phyloP scores from a whole-genome alignment of 2,888 invertebrate genomes.

The Scaptomyza caliginosa region DNA sequence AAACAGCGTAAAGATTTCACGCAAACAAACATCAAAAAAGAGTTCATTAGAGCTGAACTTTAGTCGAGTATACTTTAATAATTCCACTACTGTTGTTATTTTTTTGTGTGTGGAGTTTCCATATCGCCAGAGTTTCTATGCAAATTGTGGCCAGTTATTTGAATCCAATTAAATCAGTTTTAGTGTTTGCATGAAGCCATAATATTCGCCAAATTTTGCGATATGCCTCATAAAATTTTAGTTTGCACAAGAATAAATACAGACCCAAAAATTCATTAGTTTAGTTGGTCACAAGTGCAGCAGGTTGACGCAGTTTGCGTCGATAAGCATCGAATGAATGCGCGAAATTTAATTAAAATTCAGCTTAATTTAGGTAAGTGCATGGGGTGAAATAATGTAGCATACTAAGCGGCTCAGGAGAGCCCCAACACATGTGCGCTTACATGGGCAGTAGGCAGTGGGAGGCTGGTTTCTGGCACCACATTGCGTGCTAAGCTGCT shows the following conservation, averaged over 20 bases:
- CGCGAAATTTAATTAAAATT: slow-evolving; percentile 66
- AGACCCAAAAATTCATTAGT: slow-evolving; percentile 16
- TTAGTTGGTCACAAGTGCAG: slow-evolving; percentile 4
- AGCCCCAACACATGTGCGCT: slow-evolving; percentile 7
- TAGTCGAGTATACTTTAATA: no score
- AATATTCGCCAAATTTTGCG: neutral
- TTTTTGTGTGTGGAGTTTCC: neutral
- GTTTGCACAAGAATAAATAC: neutral
- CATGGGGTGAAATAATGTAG: slow-evolving; percentile 42
- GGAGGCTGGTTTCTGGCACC: slow-evolving; percentile 2
- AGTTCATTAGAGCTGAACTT: neutral
- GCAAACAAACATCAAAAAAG: neutral
- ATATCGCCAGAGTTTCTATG: no score
- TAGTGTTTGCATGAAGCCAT: neutral
- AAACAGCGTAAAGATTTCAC: neutral
- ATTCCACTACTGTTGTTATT: neutral
- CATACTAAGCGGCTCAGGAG: slow-evolving; percentile 10
- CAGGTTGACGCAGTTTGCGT: neutral
- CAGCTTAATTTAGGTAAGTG: slow-evolving; percentile 59
- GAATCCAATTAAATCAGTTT: neutral
- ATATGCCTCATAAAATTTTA: neutral
- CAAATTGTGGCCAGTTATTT: neutral
- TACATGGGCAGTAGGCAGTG: neutral
- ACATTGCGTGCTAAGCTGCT: slow-evolving; percentile 55
- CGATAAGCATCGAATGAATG: slow-evolving; percentile 50